Evolutionary conservation across 2,113 vertebrate species (phyloP).

Genomic region (Dicentrarchus labrax): DNA sequence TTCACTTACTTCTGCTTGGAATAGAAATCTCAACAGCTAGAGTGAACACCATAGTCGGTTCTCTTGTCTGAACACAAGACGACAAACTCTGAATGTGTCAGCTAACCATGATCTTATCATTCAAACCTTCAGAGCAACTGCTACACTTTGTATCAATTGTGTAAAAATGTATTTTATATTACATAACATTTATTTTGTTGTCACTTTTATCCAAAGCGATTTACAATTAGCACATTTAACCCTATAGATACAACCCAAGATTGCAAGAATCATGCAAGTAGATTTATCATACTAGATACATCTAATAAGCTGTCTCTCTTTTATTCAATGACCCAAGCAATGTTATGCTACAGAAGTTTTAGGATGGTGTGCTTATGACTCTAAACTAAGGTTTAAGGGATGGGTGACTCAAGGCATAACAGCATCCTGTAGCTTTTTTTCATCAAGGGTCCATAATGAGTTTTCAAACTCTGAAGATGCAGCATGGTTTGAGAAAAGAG

Average conservation of each 20-base stretch:
- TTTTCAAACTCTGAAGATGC: no score
- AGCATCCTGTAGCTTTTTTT: no score
- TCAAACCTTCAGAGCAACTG: neutral
- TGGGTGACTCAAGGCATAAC: no score
- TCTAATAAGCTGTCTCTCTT: neutral
- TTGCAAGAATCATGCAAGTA: neutral
- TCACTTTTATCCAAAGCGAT: no score
- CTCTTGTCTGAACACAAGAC: neutral
- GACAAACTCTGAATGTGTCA: neutral
- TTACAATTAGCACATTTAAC: neutral
- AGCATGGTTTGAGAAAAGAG: no score
- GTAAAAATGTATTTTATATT: neutral
- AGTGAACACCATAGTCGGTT: neutral
- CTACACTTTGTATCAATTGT: neutral
- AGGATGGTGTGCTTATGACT: no score
- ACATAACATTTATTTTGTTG: neutral
- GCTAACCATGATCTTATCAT: neutral
- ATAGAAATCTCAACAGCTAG: neutral
- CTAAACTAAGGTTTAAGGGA: no score
- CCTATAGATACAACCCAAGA: neutral
- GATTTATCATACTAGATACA: no score
- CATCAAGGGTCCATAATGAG: no score
- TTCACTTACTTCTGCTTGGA: neutral
- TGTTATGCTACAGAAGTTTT: no score
- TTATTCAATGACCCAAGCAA: conserved; percentile 6